phyloP scores from a whole-genome alignment of 2,888 invertebrate species.

The Nezara viridula region DNA sequence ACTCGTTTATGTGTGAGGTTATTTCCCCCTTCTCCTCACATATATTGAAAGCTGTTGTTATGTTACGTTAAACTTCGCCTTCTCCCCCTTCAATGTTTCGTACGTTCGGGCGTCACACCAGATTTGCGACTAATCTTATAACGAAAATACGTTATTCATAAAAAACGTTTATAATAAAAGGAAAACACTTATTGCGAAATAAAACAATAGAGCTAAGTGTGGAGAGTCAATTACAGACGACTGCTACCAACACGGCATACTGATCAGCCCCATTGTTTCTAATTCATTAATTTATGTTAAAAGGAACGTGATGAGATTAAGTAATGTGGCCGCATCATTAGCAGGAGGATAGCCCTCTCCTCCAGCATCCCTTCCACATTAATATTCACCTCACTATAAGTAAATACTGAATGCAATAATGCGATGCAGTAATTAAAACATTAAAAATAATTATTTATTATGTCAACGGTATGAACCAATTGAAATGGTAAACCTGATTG shows the following conservation, averaged over 20 bases:
- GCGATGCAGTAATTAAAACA: not conserved
- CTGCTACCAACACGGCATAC: constrained; percentile 1
- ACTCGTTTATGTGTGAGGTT: too few relatives aligned
- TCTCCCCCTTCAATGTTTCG: too few relatives aligned
- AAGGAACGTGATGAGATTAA: constrained; percentile 19
- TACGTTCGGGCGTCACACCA: too few relatives aligned
- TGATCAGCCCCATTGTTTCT: not conserved
- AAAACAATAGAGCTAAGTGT: constrained; percentile 11
- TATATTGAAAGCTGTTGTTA: too few relatives aligned
- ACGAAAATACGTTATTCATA: not conserved
- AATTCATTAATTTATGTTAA: constrained; percentile 28
- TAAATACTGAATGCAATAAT: not conserved
- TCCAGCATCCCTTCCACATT: not conserved
- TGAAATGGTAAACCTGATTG: too few relatives aligned
- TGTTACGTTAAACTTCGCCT: too few relatives aligned
- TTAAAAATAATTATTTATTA: constrained; percentile 11
- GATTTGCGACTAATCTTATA: not conserved
- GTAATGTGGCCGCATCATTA: not conserved
- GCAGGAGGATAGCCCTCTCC: not conserved
- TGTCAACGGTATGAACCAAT: not conserved
- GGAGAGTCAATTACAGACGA: not conserved
- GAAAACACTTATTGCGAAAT: constrained; percentile 1
- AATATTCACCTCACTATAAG: constrained; percentile 7
- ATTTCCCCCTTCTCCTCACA: too few relatives aligned
- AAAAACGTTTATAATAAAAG: not conserved